Evolutionary conservation across 2,797 vertebrate genomes (phyloP).

Genomic region (Enteromius mattozi): DNA sequence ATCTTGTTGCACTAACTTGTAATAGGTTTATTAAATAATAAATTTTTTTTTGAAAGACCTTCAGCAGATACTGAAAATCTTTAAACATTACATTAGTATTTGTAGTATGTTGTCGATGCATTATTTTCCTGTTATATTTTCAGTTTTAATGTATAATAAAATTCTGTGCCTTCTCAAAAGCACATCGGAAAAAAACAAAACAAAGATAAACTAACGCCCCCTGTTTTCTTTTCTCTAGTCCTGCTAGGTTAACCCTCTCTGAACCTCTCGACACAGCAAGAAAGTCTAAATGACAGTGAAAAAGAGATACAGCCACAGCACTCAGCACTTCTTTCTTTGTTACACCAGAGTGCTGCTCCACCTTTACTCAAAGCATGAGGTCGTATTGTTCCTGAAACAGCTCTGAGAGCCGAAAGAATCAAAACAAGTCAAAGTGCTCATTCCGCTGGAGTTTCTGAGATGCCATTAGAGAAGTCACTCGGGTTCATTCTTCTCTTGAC

Average conservation of each 20-base stretch:
- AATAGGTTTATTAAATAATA: too few relatives aligned
- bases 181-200: not conserved
- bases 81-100: too few relatives aligned
- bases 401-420: conserved; percentile 16
- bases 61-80: not conserved
- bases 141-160: not conserved
- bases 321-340: conserved; percentile 31
- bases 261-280: conserved; percentile 10
- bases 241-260: not conserved
- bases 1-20: too few relatives aligned
- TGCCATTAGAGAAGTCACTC: conserved; percentile 61
- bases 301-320: conserved; percentile 2
- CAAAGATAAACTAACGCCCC: not conserved
- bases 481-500: conserved; percentile 60
- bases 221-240: conserved; percentile 35
- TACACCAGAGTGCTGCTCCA: conserved; percentile 1
- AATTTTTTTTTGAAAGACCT: not conserved
- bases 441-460: conserved; percentile 30
- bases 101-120: not conserved
- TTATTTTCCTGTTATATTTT: not conserved
- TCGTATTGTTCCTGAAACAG: conserved; percentile 13
- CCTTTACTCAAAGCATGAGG: not conserved
- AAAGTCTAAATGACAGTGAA: conserved; percentile 2
- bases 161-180: not conserved
- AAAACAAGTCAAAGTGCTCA: conserved; percentile 44